These are phyloP conservation scores for Drosophila paucipuncta DNA, from an alignment of 2,888 invertebrate genomes.

Conservation along the genomic window DNA sequence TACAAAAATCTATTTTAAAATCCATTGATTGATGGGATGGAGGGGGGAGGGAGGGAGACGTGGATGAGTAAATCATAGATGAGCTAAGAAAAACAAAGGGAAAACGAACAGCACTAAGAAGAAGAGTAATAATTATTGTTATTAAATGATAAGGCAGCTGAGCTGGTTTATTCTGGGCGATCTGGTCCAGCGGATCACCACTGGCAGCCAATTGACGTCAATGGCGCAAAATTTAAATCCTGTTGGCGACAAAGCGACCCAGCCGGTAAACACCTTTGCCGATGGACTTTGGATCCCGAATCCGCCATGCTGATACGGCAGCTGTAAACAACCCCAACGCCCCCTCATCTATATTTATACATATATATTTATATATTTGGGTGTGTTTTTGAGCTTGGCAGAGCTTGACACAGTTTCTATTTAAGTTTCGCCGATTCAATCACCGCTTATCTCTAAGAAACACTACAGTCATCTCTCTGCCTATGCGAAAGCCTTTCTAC, in stretches of 20 bases:
- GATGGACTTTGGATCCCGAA: slow-evolving; percentile 58
- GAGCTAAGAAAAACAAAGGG: neutral
- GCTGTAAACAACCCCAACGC: slow-evolving; percentile 1
- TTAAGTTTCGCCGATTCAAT: slow-evolving; percentile 21
- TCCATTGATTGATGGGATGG: neutral
- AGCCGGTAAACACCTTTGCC: slow-evolving; percentile 72
- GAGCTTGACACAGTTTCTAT: slow-evolving; percentile 55
- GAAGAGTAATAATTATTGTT: slow-evolving; percentile 6
- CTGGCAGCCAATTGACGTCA: slow-evolving; percentile 66
- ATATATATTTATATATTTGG: neutral
- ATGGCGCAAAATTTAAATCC: slow-evolving; percentile 60
- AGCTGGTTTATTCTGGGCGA: slow-evolving; percentile 38
- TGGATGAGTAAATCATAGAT: slow-evolving; percentile 2
- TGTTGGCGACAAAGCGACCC: slow-evolving; percentile 47
- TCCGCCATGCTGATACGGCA: slow-evolving; percentile 17
- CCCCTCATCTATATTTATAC: neutral
- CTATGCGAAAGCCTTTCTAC: neutral
- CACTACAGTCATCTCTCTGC: slow-evolving; percentile 26
- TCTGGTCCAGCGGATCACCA: slow-evolving; percentile 21
- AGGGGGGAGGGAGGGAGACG: neutral
- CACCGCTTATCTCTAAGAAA: slow-evolving; percentile 35
- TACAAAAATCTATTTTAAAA: neutral
- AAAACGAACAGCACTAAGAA: slow-evolving; percentile 17
- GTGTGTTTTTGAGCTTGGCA: neutral
- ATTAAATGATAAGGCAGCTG: slow-evolving; percentile 46